phyloP scores from a whole-genome alignment of 2,113 vertebrate species.

The Eolophus roseicapilla region DNA sequence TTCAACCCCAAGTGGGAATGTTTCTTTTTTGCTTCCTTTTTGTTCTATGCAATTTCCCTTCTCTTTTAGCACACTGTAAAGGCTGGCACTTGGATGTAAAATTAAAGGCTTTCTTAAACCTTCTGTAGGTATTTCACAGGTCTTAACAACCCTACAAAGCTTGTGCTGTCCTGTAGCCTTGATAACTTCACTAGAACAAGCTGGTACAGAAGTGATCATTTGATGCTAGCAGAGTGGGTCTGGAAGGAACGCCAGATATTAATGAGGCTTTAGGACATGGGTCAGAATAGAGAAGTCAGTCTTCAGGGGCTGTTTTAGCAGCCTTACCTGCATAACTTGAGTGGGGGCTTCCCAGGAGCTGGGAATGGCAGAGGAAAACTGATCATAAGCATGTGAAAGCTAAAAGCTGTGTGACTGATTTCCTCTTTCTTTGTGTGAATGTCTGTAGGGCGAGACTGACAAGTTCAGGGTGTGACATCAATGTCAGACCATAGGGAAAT shows the following conservation, averaged over 20 bases:
- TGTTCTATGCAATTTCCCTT: neutral
- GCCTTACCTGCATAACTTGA: neutral
- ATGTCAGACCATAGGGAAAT: neutral
- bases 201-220: fast-evolving
- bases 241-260: neutral
- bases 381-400: neutral
- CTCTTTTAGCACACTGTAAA: neutral
- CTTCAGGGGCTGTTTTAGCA: neutral
- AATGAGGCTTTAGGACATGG: neutral
- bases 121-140: neutral
- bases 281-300: neutral
- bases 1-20: neutral
- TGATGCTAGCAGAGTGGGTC: neutral
- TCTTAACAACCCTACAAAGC: neutral
- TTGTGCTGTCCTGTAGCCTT: neutral
- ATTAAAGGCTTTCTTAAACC: neutral
- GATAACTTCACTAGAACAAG: neutral
- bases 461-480: neutral
- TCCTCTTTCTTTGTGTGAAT: neutral
- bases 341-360: neutral
- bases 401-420: neutral
- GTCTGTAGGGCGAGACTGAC: neutral
- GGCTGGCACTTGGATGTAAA: neutral
- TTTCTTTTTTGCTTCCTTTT: neutral
- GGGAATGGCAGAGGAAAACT: neutral